Evolutionary conservation across 2,113 vertebrate genomes (phyloP), one percentile per base, ranked within the genome.

Genomic region (Lycocorax pyrrhopterus): DNA sequence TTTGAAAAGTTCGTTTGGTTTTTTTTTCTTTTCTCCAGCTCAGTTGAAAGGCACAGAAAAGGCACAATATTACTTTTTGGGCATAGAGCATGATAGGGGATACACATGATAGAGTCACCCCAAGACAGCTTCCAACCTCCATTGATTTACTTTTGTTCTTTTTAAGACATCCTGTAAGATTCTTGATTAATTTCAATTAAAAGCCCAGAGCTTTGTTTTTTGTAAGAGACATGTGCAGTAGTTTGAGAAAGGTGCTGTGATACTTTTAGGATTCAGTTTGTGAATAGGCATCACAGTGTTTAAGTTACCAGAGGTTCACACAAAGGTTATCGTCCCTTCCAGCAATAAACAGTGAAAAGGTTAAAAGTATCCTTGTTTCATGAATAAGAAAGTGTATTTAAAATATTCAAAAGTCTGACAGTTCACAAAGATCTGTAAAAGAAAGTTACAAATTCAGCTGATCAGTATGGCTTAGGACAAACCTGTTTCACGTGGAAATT

Each of bases 401-500:
- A 90, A 60, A 27, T 52, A 75, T 15, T 87, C 2, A 77, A 66
- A 84, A 10, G 12, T 10, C 35, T 66, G 41, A n/a, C 6, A 46
- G 27, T 39, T 20, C 43, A 29, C 2, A 5, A 87, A 55, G 55
- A 74, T 11, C 9, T 33, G 26, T 67, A 67, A 79, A 39, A 71
- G 33, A 39, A 81, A 79, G 16, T 30, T 39, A 75, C 30, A 68
- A 56, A 73, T 84, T 80, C 35, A 79, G 22, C 60, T 73, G 58
- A 64, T 56, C 30, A 41, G 11, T 46, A 58, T 7, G 63, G 10
- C 3, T 83, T 41, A 68, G 16, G 21, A 81, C 25, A 66, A 80
- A 26, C 9, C 35, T 4, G 2, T 33, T 80, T 46, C 53, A 64
- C 0, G 0, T 33, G 39, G 33, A 37, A 67, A 84, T 75, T 72